Evolutionary conservation across 2,888 invertebrate species (phyloP).

Genomic region (Brenthis daphne): DNA sequence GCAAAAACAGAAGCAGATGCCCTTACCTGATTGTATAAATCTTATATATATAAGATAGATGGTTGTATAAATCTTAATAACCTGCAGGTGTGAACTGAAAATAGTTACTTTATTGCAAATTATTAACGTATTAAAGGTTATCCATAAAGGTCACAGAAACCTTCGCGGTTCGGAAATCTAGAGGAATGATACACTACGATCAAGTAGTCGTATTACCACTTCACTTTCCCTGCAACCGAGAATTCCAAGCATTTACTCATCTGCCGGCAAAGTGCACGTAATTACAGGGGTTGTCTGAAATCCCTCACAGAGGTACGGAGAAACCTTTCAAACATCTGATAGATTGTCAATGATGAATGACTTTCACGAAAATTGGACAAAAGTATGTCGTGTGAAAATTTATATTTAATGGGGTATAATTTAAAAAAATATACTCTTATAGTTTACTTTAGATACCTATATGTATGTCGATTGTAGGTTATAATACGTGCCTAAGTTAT

Average conservation of each 20-base stretch:
- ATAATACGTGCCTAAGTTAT: too few relatives aligned
- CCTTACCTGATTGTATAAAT: constrained; percentile 33
- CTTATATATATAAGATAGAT: too few relatives aligned
- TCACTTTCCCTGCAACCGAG: constrained; percentile 78
- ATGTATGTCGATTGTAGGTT: background rate
- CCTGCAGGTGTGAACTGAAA: constrained; percentile 8
- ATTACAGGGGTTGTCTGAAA: constrained; percentile 66
- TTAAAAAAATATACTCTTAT: background rate
- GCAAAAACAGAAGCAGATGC: constrained; percentile 64
- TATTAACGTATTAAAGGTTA: constrained; percentile 49
- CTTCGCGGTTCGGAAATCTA: constrained; percentile 62
- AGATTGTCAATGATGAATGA: constrained; percentile 73
- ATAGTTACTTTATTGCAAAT: constrained; percentile 41
- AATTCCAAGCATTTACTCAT: constrained; percentile 79
- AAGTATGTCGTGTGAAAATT: constrained; percentile 75
- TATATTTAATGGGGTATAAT: constrained; percentile 52
- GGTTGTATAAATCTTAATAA: constrained; percentile 3
- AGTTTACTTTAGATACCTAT: background rate
- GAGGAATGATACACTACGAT: constrained; percentile 67
- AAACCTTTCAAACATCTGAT: constrained; percentile 67
- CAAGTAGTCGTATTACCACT: constrained; percentile 77
- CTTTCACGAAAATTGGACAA: constrained; percentile 79
- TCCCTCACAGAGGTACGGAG: constrained; percentile 60
- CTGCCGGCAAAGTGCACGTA: constrained; percentile 72
- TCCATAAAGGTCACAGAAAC: constrained; percentile 56